These are phyloP conservation scores for Cryptotis parvus DNA, from an alignment of 2,113 vertebrate genomes.

Conservation along the genomic window DNA sequence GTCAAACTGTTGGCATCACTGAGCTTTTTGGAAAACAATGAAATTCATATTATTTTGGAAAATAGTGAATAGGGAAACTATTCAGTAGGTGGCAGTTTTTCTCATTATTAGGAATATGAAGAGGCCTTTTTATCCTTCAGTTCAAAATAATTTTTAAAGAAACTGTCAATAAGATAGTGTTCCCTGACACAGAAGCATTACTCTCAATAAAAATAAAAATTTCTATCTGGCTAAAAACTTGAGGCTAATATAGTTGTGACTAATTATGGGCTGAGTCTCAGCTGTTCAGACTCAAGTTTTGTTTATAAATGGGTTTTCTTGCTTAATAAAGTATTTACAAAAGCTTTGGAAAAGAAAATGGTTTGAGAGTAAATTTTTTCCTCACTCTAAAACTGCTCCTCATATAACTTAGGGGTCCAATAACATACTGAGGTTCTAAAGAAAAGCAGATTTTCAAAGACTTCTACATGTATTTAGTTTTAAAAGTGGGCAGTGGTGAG, in stretches of 20 bases:
- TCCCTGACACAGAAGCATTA: neutral
- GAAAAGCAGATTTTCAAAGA: neutral
- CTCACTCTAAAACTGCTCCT: neutral
- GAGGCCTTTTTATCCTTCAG: neutral
- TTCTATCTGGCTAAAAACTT: constrained; percentile 13
- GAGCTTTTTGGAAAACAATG: neutral
- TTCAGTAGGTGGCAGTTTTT: neutral
- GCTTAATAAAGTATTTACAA: constrained; percentile 23
- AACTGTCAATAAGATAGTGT: constrained; percentile 13
- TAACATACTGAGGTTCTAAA: neutral
- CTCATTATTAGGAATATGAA: neutral
- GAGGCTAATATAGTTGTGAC: neutral
- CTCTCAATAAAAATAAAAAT: neutral
- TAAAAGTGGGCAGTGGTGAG: neutral
- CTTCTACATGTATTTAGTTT: neutral
- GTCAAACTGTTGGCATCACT: constrained; percentile 40
- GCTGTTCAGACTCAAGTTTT: neutral
- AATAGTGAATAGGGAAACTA: constrained; percentile 40
- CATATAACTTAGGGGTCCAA: neutral
- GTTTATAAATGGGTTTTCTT: neutral
- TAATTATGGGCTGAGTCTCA: neutral
- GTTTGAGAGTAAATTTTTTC: constrained; percentile 32
- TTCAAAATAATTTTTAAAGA: constrained; percentile 50
- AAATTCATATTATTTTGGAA: constrained; percentile 24
- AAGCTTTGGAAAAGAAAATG: neutral